phyloP scores from a whole-genome alignment of 2,113 vertebrate genomes.

The Cygnus buccinator region DNA sequence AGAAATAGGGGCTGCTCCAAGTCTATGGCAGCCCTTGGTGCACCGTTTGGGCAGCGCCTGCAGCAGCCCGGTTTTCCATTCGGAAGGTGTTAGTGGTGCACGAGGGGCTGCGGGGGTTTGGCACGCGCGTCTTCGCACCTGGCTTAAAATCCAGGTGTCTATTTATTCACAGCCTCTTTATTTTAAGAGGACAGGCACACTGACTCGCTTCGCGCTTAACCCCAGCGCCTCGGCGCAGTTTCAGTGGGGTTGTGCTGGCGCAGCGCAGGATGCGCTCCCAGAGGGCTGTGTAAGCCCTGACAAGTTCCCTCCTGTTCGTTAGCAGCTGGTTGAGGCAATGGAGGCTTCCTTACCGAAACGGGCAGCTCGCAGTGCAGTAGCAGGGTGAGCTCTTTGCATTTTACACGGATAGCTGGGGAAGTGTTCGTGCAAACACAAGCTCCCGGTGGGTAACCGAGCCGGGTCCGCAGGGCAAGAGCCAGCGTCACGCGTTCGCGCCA shows the following conservation, averaged over 20 bases:
- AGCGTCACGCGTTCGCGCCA: accelerated
- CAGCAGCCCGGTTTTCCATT: accelerated
- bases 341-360: neutral
- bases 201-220: neutral
- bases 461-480: accelerated
- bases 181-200: neutral
- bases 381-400: neutral
- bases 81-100: accelerated
- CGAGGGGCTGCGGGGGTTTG: neutral
- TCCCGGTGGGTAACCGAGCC: neutral
- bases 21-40: neutral
- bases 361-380: neutral
- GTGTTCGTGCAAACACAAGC: neutral
- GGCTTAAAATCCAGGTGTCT: neutral
- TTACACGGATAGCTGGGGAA: neutral
- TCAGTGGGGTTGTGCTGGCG: accelerated
- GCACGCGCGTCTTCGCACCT: accelerated
- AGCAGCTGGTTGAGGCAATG: neutral
- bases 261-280: accelerated
- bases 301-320: neutral
- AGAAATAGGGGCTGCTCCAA: neutral
- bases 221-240: neutral
- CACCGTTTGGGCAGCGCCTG: neutral
- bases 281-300: neutral
- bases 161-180: neutral